Evolutionary conservation across 1,140 invertebrate species (phyloP).

Genomic region (Tetramorium alpestre): DNA sequence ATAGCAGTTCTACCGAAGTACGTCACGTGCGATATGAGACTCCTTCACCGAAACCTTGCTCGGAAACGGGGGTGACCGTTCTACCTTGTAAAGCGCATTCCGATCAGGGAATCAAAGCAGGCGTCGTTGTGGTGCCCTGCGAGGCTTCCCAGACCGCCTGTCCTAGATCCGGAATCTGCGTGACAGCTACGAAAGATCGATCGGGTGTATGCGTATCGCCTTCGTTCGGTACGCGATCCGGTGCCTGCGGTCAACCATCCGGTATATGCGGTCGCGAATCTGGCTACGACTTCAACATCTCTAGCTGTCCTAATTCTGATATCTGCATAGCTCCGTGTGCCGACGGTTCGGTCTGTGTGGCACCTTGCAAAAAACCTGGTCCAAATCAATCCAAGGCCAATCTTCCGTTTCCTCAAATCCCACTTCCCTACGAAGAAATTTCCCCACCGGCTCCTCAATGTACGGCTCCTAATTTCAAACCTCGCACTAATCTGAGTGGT

Average conservation of each 20-base stretch:
- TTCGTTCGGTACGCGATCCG: conserved; percentile 70
- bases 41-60: conserved; percentile 70
- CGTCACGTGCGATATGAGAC: conserved; percentile 78
- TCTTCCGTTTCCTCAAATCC: conserved; percentile 83
- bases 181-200: conserved; percentile 80
- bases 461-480: conserved; percentile 79
- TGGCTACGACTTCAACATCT: conserved; percentile 74
- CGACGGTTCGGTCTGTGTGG: conserved; percentile 77
- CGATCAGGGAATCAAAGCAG: conserved; percentile 77
- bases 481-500: conserved; percentile 83
- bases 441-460: conserved; percentile 39
- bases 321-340: conserved; percentile 76
- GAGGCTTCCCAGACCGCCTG: conserved; percentile 72
- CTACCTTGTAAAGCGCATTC: conserved; percentile 81
- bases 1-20: conserved; percentile 78
- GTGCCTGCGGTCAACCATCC: conserved; percentile 74
- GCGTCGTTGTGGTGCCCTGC: conserved; percentile 82
- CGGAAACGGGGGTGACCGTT: conserved; percentile 81
- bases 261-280: conserved; percentile 79
- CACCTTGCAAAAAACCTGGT: conserved; percentile 77
- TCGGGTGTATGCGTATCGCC: conserved; percentile 82
- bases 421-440: conserved; percentile 75
- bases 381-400: conserved; percentile 67
- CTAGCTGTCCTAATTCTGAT: conserved; percentile 72
- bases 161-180: conserved; percentile 78